phyloP scores from a whole-genome alignment of 1,140 invertebrate species.

The Dendroctonus valens region DNA sequence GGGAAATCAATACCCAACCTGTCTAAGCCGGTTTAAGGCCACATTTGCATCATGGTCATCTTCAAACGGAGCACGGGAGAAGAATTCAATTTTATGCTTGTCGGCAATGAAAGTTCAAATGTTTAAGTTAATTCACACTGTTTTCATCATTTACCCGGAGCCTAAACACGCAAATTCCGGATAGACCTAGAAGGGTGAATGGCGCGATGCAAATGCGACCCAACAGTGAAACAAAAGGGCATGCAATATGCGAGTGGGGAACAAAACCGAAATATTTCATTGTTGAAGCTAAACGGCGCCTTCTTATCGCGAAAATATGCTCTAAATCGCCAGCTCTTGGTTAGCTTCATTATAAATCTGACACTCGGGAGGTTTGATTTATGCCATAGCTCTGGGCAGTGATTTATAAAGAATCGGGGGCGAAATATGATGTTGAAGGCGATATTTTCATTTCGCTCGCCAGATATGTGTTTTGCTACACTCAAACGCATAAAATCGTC shows the following conservation, averaged over 20 bases:
- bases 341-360: conserved; percentile 22
- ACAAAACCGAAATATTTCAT: conserved; percentile 17
- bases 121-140: too few relatives aligned
- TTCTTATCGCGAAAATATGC: conserved; percentile 24
- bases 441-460: not conserved
- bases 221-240: not conserved
- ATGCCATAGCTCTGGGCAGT: not conserved
- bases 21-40: too few relatives aligned
- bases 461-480: not conserved
- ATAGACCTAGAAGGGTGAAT: too few relatives aligned
- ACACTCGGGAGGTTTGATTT: conserved; percentile 17
- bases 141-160: too few relatives aligned
- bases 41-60: too few relatives aligned
- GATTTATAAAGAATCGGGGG: conserved; percentile 12
- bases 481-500: too few relatives aligned
- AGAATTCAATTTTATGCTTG: too few relatives aligned
- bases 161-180: too few relatives aligned
- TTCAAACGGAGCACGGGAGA: too few relatives aligned
- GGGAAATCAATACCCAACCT: too few relatives aligned
- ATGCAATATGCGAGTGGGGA: conserved; percentile 4
- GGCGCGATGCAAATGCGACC: too few relatives aligned
- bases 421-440: not conserved
- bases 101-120: too few relatives aligned
- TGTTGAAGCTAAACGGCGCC: conserved; percentile 15
- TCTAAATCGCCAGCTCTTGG: conserved; percentile 13